Evolutionary conservation across 2,113 vertebrate genomes (phyloP), one percentile per base, ranked within the genome.

Genomic region (Oenanthe oenanthe): DNA sequence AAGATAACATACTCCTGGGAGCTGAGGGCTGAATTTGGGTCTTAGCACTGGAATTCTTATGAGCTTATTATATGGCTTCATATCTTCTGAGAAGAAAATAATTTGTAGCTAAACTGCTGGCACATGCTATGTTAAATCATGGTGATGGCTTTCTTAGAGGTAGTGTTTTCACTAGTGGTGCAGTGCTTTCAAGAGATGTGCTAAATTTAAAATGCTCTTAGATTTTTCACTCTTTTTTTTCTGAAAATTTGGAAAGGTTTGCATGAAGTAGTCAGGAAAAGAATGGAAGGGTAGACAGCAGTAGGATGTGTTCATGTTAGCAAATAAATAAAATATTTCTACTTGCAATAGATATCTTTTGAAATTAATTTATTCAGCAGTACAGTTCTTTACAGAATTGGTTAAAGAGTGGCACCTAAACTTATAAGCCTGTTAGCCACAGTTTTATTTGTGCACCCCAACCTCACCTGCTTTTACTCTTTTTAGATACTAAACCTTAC

Each of bases 401-500:
- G 26, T 57, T 53, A 58, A 61, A 34, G 76, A 58, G 9, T 50
- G 17, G 17, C 43, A 81, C 56, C 21, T 91, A 22, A 80, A 63
- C 56, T 51, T 47, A 16, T 68, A 78, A 61, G 18, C 31, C 36
- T 67, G 6, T 57, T 76, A 80, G 34, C 25, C 29, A 32, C 4
- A 38, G 24, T 67, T 92, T 72, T 38, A 36, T 66, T 88, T 73
- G 40, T 54, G 61, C 11, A 5, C 25, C n/a, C 38, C 93, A 66
- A 78, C 57, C 42, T 65, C 32, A n/a, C 74, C 5, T 85, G 45
- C 60, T 93, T 82, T 94, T 91, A 36, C 73, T 71, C 56, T 82
- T 83, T 83, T 17, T 93, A 99, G 99, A 99, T 99, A 88, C 95
- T 99, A 96, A 99, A 99, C 85, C 98, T 99, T 85, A 98, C 98